These are phyloP conservation scores for Drosophila mercatorum DNA, from an alignment of 2,888 invertebrate genomes.

Conservation along the genomic window DNA sequence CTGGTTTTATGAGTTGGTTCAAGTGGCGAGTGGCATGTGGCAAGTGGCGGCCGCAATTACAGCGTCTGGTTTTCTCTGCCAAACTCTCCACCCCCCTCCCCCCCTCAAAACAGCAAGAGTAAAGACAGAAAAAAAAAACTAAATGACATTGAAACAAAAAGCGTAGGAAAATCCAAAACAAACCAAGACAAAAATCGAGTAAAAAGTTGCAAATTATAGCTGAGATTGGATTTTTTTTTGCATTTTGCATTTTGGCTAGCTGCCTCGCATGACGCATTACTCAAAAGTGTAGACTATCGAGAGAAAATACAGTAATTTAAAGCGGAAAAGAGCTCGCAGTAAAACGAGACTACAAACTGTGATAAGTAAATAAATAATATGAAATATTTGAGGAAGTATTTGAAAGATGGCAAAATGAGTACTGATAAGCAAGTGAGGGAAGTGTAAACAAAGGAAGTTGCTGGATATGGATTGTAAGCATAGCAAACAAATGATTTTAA, in stretches of 20 bases:
- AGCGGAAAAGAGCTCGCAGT: slow-evolving; percentile 1
- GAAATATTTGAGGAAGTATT: not conserved
- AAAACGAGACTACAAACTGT: slow-evolving; percentile 16
- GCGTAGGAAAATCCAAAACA: slow-evolving; percentile 28
- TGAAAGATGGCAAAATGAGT: not conserved
- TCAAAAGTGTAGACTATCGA: slow-evolving; percentile 1
- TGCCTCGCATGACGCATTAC: slow-evolving; percentile 32
- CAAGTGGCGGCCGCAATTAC: slow-evolving; percentile 49
- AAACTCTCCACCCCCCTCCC: too few relatives aligned
- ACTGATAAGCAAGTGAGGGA: not conserved
- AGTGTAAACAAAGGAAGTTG: not conserved
- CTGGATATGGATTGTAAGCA: not conserved
- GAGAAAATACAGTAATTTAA: slow-evolving; percentile 12
- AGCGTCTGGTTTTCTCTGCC: slow-evolving; percentile 54
- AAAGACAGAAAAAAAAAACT: not conserved
- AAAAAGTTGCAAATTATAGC: slow-evolving; percentile 25
- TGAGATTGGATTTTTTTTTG: not conserved
- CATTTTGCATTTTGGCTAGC: slow-evolving; percentile 7
- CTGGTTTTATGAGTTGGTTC: slow-evolving; percentile 29
- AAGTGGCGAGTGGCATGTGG: slow-evolving; percentile 55
- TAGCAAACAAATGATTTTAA: too few relatives aligned
- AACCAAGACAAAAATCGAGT: not conserved
- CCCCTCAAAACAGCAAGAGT: not conserved
- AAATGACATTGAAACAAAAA: slow-evolving; percentile 59
- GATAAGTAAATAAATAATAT: not conserved